Conservation (phyloP, 2,888 invertebrate species). For the Chloromyia formosa region DNA sequence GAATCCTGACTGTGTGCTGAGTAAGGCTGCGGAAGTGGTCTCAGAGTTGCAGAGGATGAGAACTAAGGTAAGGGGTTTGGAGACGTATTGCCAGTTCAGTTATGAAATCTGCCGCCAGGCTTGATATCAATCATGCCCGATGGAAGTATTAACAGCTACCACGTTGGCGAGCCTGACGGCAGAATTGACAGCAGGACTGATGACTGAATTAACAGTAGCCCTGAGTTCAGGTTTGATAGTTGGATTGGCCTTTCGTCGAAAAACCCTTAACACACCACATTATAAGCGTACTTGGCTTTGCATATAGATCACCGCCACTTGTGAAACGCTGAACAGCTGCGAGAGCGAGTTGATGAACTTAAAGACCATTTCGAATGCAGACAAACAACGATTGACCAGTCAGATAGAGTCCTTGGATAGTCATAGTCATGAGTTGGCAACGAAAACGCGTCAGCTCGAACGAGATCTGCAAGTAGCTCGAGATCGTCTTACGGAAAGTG, state of each 20-base stretch:
- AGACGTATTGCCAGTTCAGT: too few species aligned
- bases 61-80: conserved; percentile 66
- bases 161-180: too few species aligned
- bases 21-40: conserved; percentile 80
- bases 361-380: conserved; percentile 63
- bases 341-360: conserved; percentile 61
- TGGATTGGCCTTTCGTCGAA: too few species aligned
- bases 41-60: conserved; percentile 76
- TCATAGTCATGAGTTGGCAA: conserved; percentile 76
- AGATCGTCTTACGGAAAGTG: conserved; percentile 77
- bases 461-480: conserved; percentile 79
- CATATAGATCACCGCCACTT: conserved; percentile 57
- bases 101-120: too few species aligned
- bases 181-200: too few species aligned
- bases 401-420: conserved; percentile 67
- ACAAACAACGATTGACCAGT: conserved; percentile 79
- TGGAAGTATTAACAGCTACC: too few species aligned
- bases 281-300: too few species aligned
- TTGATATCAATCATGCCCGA: too few species aligned
- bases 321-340: conserved; percentile 64
- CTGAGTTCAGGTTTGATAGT: too few species aligned
- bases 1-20: conserved; percentile 77
- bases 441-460: conserved; percentile 76
- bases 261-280: too few species aligned
- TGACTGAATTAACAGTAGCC: too few species aligned